These are phyloP conservation scores for Macrosteles quadrilineatus DNA, from an alignment of 1,140 invertebrate species.

Conservation along the genomic window DNA sequence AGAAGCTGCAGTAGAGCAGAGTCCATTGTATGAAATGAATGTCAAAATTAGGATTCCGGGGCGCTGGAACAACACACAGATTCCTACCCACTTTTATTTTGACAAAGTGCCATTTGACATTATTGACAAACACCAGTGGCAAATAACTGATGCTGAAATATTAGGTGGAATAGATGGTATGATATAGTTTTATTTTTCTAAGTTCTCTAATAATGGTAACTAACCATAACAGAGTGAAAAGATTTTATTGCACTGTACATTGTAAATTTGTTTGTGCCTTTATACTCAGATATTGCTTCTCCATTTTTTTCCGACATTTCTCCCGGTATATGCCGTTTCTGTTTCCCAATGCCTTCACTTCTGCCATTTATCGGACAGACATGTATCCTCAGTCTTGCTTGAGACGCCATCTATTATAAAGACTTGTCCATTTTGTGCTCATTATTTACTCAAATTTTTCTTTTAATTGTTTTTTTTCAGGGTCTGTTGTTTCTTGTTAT, in stretches of 20 bases:
- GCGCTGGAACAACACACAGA: conserved; percentile 34
- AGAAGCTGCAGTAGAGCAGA: conserved; percentile 33
- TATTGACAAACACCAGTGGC: conserved; percentile 48
- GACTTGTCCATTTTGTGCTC: no score
- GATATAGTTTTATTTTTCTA: conserved; percentile 22
- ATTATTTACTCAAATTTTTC: no score
- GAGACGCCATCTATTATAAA: no score
- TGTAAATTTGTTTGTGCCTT: not conserved
- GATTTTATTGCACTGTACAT: not conserved
- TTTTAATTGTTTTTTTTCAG: no score
- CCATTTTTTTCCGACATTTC: no score
- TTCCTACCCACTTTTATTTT: conserved; percentile 36
- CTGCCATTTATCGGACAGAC: no score
- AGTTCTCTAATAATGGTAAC: not conserved
- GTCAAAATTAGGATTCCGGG: conserved; percentile 29
- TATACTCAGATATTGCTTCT: not conserved
- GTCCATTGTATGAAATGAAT: conserved; percentile 1
- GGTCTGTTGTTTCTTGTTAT: no score
- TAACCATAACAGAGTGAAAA: conserved; percentile 7
- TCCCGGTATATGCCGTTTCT: no score
- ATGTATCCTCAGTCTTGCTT: no score
- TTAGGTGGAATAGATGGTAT: conserved; percentile 48
- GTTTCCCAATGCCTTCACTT: no score
- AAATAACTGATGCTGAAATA: conserved; percentile 36
- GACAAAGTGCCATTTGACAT: not conserved